phyloP scores from a whole-genome alignment of 2,888 invertebrate species.

The Cryptus viduatorius region DNA sequence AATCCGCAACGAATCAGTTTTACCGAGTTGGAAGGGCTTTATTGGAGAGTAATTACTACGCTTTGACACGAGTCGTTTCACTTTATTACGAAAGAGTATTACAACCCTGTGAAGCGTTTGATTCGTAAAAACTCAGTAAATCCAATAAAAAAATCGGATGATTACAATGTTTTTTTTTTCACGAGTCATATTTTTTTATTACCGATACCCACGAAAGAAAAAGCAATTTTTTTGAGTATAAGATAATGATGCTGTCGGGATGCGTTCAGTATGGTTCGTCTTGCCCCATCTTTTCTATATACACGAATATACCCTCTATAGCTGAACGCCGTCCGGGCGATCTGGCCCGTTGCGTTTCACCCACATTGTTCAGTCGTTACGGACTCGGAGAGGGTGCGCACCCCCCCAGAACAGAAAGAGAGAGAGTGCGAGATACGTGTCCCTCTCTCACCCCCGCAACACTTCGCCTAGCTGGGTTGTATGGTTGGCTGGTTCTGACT shows the following conservation, averaged over 20 bases:
- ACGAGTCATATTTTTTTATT: background rate
- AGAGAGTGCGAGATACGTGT: background rate
- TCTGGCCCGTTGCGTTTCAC: slow-evolving; percentile 63
- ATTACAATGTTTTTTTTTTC: background rate
- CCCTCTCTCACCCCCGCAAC: slow-evolving; percentile 8
- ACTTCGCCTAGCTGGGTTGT: slow-evolving; percentile 42
- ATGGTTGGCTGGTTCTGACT: slow-evolving; percentile 32
- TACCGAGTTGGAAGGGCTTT: background rate
- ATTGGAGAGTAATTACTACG: background rate
- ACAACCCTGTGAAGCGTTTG: too few species aligned
- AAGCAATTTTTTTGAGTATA: background rate
- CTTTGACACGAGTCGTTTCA: background rate
- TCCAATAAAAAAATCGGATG: background rate
- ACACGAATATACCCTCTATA: background rate
- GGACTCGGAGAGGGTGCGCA: slow-evolving; percentile 49
- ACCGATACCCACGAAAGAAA: background rate
- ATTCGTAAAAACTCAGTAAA: too few species aligned
- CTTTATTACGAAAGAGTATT: slow-evolving; percentile 6
- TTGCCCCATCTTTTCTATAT: slow-evolving; percentile 25
- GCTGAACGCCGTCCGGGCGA: slow-evolving; percentile 50
- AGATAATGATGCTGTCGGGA: background rate
- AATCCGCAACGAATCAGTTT: slow-evolving; percentile 4
- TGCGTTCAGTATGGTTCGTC: background rate
- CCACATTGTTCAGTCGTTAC: slow-evolving; percentile 68
- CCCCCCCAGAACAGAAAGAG: slow-evolving; percentile 23